Percentiles rank a stretch among this genome's conserved stretches.
phyloP scores from a whole-genome alignment of 2,113 vertebrate genomes.

The Rana temporaria region DNA sequence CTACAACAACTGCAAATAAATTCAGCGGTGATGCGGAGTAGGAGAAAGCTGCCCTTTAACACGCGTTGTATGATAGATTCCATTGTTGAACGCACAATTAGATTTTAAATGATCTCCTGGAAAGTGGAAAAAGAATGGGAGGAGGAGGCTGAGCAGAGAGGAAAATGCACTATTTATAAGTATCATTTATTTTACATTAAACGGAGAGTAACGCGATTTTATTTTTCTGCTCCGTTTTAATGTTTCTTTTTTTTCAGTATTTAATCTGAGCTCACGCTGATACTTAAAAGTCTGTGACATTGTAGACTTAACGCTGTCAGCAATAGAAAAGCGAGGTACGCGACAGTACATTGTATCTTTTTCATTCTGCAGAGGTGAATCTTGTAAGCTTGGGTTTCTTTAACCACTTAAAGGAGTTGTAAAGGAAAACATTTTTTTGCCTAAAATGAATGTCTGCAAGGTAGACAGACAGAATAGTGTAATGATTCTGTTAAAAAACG shows the following conservation, averaged over 20 bases:
- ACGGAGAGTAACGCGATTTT: background rate
- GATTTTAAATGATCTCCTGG: slow-evolving; percentile 30
- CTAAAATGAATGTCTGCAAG: too few relatives aligned
- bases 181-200: background rate
- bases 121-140: slow-evolving; percentile 16
- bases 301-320: too few relatives aligned
- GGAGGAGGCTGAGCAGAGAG: background rate
- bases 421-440: too few relatives aligned
- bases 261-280: background rate
- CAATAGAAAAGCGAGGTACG: too few relatives aligned
- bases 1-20: background rate
- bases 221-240: background rate
- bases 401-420: too few relatives aligned
- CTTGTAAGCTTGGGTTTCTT: too few relatives aligned
- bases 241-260: background rate
- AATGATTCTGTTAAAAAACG: too few relatives aligned
- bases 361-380: too few relatives aligned
- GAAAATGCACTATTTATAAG: slow-evolving; percentile 16
- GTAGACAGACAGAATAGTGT: too few relatives aligned
- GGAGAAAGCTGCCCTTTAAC: background rate
- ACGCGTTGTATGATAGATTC: slow-evolving; percentile 6
- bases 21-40: background rate
- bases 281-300: too few relatives aligned
- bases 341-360: too few relatives aligned
- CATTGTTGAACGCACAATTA: slow-evolving; percentile 16